These are phyloP conservation scores for rat (Rattus norvegicus) DNA, from an alignment of 2,113 vertebrate species.

Conservation along the genomic window DNA sequence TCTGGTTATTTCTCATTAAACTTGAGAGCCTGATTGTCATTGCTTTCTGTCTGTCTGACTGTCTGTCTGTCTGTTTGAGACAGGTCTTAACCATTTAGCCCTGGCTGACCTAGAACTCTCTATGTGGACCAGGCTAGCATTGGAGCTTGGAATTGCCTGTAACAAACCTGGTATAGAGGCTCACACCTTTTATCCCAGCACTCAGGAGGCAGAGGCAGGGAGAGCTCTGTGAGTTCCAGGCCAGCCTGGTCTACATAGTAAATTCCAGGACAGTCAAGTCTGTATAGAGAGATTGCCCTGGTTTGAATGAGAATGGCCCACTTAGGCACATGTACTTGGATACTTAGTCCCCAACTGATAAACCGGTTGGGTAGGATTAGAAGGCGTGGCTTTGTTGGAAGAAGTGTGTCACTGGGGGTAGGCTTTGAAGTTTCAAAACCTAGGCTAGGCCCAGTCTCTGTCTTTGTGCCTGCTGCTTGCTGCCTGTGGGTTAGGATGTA, in stretches of 20 bases:
- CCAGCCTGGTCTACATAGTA: neutral
- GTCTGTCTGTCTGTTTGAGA: neutral
- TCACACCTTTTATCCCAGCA: neutral
- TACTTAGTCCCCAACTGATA: too few species aligned
- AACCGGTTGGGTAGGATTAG: neutral
- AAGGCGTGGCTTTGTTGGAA: neutral
- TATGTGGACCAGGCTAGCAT: neutral
- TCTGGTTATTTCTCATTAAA: constrained; percentile 27
- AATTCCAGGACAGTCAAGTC: neutral
- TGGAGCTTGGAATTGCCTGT: neutral
- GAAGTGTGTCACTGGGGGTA: neutral
- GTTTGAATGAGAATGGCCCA: neutral
- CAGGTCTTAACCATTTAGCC: neutral
- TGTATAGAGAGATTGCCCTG: neutral
- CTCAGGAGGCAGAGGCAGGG: neutral
- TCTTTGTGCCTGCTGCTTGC: neutral
- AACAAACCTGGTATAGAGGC: neutral
- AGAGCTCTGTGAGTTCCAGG: neutral
- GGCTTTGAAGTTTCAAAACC: neutral
- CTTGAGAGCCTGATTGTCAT: neutral
- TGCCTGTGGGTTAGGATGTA: neutral
- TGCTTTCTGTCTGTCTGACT: neutral
- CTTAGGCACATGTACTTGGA: neutral
- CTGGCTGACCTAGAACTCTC: neutral
- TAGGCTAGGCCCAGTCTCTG: too few species aligned